Base-by-base conservation (phyloP, 2,113 vertebrate genomes). In the Anhinga anhinga region DNA sequence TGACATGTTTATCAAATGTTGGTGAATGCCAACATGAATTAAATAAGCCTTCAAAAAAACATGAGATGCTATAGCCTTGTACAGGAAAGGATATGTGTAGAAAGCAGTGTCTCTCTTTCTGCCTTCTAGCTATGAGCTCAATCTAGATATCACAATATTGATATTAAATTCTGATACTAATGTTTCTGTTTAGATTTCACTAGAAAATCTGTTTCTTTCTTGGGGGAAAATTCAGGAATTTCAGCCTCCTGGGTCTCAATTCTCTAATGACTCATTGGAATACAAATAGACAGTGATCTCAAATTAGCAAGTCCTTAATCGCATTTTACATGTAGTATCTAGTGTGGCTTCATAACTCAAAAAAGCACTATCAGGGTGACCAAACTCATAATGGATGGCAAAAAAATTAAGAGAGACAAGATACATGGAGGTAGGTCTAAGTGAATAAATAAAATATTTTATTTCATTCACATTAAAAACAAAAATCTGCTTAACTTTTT, bases 1-100 rank as follows among this genome's bases (percentile, higher is more conserved):
- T 97, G 92, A 98, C 97, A 97, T 97, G 97, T 98, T 98, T 98
- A 97, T 97, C 96, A 98, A 98, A 97, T 70, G 91, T 97, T 97
- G 97, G 92, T 92, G 96, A 93, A 97, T 98, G 97, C 97, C 95
- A 98, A 95, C 96, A 96, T 95, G 91, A 95, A 98, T 98, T 98
- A 98, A 98, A 97, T 94, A 97, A 95, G 90, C 93, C 90, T 98
- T 98, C 82, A 97, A 89, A 96, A 97, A 97, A 91, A 73, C 14
- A 19, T 90, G 92, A 96, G 97, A 98, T 93, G 76, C 88, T 96
- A 74, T 80, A 95, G 83, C 82, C 83, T 94, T 95, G 50, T 74
- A 63, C 40, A 87, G 87, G 63, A 95, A 97, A 94, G 70, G 56
- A 72, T 93, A 66, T 77, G 91, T 86, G 83, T 89, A 95, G 78